Base-by-base conservation (phyloP, 2,113 vertebrate genomes). In the Psilopsiagon aymara region DNA sequence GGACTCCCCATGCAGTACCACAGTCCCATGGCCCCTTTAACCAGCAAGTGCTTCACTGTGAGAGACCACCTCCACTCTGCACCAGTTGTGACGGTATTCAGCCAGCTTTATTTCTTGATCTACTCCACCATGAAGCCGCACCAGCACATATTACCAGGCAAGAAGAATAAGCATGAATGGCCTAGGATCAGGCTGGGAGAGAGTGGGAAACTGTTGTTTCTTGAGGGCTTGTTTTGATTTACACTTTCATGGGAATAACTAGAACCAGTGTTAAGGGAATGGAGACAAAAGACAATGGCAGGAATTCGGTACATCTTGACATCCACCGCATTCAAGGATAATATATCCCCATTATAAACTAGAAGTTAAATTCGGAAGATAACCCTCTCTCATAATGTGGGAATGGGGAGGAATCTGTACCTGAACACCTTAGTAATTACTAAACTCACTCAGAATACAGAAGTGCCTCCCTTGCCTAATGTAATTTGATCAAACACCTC, bases 1-100 rank as follows among this genome's bases (percentile, higher is more conserved):
- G 67, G n/a, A 17, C 78, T 66, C 17, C 51, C 60, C 28, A 8
- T 4, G 21, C 15, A 49, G 35, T 4, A 0, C 41, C 1, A 1
- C 17, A 37, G 55, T 41, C 55, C 52, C 23, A 13, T 23, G 47
- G 47, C 9, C 6, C 4, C 0, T 41, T 87, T 71, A 29, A 59
- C 41, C 1, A 0, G n/a, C 29, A 17, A 47, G 27, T 21, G 47
- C 21, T 3, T 0, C 23, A 33, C 53, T 43, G 43, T 15, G 29
- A 66, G 29, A 29, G 11, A 53, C 53, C 44, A n/a, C 44, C 59
- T 66, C 35, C 41, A 60, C 25, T 47, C 20, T 57, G 27, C 41
- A 62, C 12, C 29, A 52, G n/a, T 41, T 46, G 51, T 19, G 31
- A 74, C 31, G 59, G 13, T 67, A 78, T 91, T 86, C 43, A 84